phyloP scores from a whole-genome alignment of 2,888 invertebrate species.

The Synergus itoensis region DNA sequence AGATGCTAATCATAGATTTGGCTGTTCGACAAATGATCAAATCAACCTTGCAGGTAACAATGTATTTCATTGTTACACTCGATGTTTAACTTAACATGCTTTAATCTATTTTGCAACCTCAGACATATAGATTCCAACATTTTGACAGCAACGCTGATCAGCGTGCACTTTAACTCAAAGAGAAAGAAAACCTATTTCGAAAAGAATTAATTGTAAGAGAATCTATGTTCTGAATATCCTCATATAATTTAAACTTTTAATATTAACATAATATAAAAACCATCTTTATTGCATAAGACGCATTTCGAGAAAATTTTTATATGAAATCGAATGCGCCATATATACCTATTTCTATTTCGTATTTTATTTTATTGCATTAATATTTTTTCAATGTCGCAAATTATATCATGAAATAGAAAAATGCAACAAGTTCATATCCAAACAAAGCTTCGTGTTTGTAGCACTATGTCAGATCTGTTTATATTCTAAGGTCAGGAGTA shows the following conservation, averaged over 20 bases:
- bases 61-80: conserved; percentile 30
- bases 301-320: not conserved
- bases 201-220: not conserved
- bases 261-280: too few relatives aligned
- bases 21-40: conserved; percentile 31
- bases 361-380: not conserved
- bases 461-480: conserved; percentile 30
- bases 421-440: conserved; percentile 18
- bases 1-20: conserved; percentile 36
- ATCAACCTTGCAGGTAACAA: conserved; percentile 37
- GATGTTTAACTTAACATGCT: not conserved
- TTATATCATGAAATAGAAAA: not conserved
- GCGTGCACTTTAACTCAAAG: not conserved
- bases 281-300: not conserved
- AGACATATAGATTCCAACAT: not conserved
- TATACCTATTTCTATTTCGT: not conserved
- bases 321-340: not conserved
- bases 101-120: not conserved
- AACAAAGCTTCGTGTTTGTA: conserved; percentile 29
- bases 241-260: not conserved
- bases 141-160: not conserved
- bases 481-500: conserved; percentile 32
- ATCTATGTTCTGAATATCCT: not conserved
- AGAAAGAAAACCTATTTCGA: not conserved
- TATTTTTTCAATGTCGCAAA: not conserved